Evolutionary conservation across 2,888 invertebrate genomes (phyloP).

Genomic region (Seira sanloemensis): DNA sequence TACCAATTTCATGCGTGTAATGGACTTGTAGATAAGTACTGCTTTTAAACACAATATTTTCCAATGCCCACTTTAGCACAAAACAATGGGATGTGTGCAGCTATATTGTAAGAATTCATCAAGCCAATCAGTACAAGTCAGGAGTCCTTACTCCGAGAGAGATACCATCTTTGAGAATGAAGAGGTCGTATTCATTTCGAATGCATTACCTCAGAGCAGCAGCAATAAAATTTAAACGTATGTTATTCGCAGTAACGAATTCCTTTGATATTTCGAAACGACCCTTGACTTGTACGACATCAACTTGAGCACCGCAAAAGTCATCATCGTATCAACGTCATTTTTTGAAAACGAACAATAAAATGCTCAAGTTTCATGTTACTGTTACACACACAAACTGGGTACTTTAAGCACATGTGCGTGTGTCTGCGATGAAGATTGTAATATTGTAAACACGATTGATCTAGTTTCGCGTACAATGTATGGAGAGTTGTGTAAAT

Average conservation of each 20-base stretch:
- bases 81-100: neutral
- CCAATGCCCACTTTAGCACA: neutral
- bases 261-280: neutral
- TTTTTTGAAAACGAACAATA: conserved; percentile 31
- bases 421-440: neutral
- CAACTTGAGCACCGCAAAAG: neutral
- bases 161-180: neutral
- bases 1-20: conserved; percentile 27
- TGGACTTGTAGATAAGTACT: conserved; percentile 9
- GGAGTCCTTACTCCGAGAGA: neutral
- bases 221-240: neutral
- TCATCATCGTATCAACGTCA: neutral
- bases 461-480: conserved; percentile 24
- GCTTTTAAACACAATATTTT: neutral
- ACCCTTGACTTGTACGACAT: neutral
- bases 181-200: neutral
- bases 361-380: neutral
- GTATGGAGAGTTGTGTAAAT: neutral
- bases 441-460: conserved; percentile 32
- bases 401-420: neutral
- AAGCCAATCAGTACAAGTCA: neutral
- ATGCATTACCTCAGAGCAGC: neutral
- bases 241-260: neutral
- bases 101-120: neutral
- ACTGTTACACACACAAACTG: too few species aligned